Evolutionary conservation across 2,888 invertebrate species (phyloP).

Genomic region (Thymelicus lineola): DNA sequence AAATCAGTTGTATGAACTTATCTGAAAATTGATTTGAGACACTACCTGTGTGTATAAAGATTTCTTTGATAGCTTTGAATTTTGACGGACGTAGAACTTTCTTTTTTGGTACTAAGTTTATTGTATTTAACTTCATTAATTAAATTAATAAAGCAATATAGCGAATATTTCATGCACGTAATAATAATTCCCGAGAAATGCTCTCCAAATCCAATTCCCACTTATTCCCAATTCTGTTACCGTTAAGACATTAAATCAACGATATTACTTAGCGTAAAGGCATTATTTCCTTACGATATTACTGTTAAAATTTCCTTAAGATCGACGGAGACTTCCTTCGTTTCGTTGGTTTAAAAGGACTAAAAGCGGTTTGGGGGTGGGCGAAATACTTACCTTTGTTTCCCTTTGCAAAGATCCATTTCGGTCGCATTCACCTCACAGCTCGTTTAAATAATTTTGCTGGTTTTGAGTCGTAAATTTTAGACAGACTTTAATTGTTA

Average conservation of each 20-base stretch:
- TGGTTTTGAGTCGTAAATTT: constrained; percentile 84
- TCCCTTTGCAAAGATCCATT: constrained; percentile 74
- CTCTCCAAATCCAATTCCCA: constrained; percentile 42
- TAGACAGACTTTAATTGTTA: constrained; percentile 83
- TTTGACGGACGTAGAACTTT: no score
- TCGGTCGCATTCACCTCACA: constrained; percentile 68
- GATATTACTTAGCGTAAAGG: constrained; percentile 65
- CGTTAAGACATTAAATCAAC: constrained; percentile 71
- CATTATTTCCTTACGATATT: constrained; percentile 77
- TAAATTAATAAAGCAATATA: background rate
- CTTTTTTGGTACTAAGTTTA: no score
- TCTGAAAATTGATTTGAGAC: no score
- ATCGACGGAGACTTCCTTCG: constrained; percentile 59
- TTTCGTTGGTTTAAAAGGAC: constrained; percentile 67
- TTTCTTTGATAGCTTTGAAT: no score
- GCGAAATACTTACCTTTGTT: constrained; percentile 77
- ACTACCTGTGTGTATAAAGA: no score
- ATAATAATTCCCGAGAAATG: constrained; percentile 21
- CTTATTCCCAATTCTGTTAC: constrained; percentile 49
- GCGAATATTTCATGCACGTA: constrained; percentile 7
- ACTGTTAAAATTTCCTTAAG: constrained; percentile 81
- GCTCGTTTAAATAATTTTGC: constrained; percentile 80
- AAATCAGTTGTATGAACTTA: no score
- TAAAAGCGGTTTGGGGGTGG: constrained; percentile 64
- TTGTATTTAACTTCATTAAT: constrained; percentile 43